These are phyloP conservation scores for Acanthopagrus latus DNA, from an alignment of 2,797 vertebrate genomes.

Conservation along the genomic window DNA sequence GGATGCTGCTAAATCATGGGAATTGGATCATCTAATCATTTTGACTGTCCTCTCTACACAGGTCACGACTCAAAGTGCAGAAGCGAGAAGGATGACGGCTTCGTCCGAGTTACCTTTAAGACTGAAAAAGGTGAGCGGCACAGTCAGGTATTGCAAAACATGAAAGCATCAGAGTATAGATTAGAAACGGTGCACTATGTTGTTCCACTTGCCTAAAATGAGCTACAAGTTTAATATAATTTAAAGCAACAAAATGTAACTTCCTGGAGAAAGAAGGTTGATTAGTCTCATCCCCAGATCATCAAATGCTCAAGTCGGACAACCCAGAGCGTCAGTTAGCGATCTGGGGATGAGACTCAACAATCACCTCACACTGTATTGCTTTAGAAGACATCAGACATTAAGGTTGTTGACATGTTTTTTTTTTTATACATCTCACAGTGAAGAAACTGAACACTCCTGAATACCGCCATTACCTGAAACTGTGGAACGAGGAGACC, in stretches of 20 bases:
- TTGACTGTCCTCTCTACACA: slow-evolving; percentile 55
- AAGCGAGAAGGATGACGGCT: slow-evolving; percentile 91
- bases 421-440: slow-evolving; percentile 62
- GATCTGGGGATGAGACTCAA: too few relatives aligned
- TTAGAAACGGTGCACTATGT: neutral
- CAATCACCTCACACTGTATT: too few relatives aligned
- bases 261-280: too few relatives aligned
- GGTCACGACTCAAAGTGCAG: slow-evolving; percentile 89
- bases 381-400: too few relatives aligned
- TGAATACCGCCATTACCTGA: slow-evolving; percentile 94
- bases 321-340: too few relatives aligned
- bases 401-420: neutral
- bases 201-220: neutral
- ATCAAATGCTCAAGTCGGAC: too few relatives aligned
- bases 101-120: slow-evolving; percentile 95
- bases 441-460: slow-evolving; percentile 92
- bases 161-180: neutral
- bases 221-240: too few relatives aligned
- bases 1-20: neutral
- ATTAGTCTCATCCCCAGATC: too few relatives aligned
- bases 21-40: neutral
- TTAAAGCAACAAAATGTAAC: too few relatives aligned
- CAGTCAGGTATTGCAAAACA: neutral
- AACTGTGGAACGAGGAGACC: slow-evolving; percentile 94
- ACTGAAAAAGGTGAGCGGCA: slow-evolving; percentile 90